These are phyloP conservation scores for Gymnobelideus leadbeateri DNA, from an alignment of 2,113 vertebrate genomes.

Conservation along the genomic window DNA sequence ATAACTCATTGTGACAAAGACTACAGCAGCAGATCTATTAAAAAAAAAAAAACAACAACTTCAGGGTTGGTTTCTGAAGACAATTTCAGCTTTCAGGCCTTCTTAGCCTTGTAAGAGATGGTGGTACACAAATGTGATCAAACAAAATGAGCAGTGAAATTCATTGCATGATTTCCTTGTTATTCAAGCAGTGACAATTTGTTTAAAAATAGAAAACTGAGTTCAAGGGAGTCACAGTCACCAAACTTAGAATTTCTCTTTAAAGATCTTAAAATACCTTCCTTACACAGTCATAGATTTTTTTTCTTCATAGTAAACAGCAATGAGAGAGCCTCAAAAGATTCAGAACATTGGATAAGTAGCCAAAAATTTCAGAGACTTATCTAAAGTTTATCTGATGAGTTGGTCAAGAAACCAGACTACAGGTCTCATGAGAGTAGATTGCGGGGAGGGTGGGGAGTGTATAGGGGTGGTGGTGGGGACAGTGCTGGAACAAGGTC, in stretches of 20 bases:
- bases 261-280: slow-evolving; percentile 79
- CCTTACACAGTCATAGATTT: slow-evolving; percentile 70
- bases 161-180: slow-evolving; percentile 52
- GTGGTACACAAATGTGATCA: neutral
- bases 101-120: neutral
- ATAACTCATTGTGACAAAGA: neutral
- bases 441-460: neutral
- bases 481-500: neutral
- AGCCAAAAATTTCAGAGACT: slow-evolving; percentile 37
- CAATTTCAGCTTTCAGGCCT: neutral
- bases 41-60: neutral
- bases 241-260: slow-evolving; percentile 68
- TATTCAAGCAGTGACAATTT: slow-evolving; percentile 70
- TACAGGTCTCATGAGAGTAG: slow-evolving; percentile 26
- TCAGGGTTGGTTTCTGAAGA: too few relatives aligned
- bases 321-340: slow-evolving; percentile 64
- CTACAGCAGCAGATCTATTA: neutral
- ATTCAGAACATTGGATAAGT: slow-evolving; percentile 63
- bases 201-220: slow-evolving; percentile 76
- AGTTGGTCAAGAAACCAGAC: slow-evolving; percentile 17
- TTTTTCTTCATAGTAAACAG: slow-evolving; percentile 56
- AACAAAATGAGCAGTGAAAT: slow-evolving; percentile 52
- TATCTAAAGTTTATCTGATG: slow-evolving; percentile 48
- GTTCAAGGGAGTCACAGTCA: slow-evolving; percentile 69
- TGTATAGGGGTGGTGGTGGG: too few relatives aligned